Base-by-base conservation (phyloP, 2,113 vertebrate genomes). In the Hystrix brachyura region DNA sequence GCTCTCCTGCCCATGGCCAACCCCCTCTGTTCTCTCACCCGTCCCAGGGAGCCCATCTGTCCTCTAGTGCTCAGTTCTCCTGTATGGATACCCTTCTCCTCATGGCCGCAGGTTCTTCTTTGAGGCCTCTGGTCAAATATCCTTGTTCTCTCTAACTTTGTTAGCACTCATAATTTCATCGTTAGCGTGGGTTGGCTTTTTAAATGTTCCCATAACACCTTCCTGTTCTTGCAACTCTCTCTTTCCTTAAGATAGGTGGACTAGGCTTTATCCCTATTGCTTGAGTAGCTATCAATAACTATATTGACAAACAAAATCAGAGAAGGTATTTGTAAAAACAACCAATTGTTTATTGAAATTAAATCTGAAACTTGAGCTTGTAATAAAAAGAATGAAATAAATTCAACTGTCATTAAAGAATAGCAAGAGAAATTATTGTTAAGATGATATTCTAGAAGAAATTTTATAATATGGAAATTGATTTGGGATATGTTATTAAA, bases 241-340 rank as follows among this genome's bases (percentile, higher is more conserved):
- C 1, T 32, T 43, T 29, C 15, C 1, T 1, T 1, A 1, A 55
- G 76, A 60, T 3, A 2, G 5, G 19, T 12, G 0, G 0, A 0
- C 2, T 11, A 18, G 38, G 9, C 48, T 53, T 23, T 10, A 1
- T 5, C 5, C 48, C 3, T 4, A 1, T 3, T 23, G n/a, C n/a
- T 1, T 27, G 0, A 3, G 34, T 12, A 11, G 38, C 12, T 53
- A 72, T 53, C 29, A 29, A 15, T 6, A 53, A 9, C 32, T 25
- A 1, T 3, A 5, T 0, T 4, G 53, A 15, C 4, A 15, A 57
- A 60, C 38, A 23, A 76, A 64, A 53, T 2, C 72, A 23, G 25
- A n/a, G 21, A 27, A 57, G 7, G 2, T 8, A 18, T 34, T n/a
- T 72, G 27, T 29, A 55, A 80, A 57, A 69, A 59, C 25, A 62